Evolutionary conservation across 2,888 invertebrate genomes (phyloP).

Genomic region (Tachina fera): DNA sequence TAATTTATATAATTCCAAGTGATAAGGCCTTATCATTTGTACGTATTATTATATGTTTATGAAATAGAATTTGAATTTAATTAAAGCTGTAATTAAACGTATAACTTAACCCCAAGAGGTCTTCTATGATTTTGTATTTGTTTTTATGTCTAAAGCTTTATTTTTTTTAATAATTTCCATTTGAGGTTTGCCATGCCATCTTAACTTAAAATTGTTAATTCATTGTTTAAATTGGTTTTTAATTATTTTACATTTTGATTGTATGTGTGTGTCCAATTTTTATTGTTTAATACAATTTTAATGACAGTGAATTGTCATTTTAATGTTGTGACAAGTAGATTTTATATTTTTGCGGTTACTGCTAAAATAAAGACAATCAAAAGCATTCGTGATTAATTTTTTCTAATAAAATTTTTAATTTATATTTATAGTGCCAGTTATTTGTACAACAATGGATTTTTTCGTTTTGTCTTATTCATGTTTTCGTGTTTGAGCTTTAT

Average conservation of each 20-base stretch:
- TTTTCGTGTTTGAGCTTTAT: constrained; percentile 26
- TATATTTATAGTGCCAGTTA: constrained; percentile 37
- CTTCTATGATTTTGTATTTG: neutral
- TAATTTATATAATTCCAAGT: neutral
- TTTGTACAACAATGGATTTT: constrained; percentile 46
- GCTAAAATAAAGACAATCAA: constrained; percentile 57
- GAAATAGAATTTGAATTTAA: neutral
- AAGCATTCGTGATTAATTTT: constrained; percentile 41
- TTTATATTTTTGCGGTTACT: constrained; percentile 17
- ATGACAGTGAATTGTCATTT: constrained; percentile 57
- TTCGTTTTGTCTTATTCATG: constrained; percentile 42
- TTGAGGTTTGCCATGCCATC: neutral
- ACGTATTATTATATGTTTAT: neutral
- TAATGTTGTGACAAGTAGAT: constrained; percentile 57
- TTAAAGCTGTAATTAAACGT: neutral
- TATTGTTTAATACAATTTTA: constrained; percentile 51
- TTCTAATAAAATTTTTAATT: constrained; percentile 33
- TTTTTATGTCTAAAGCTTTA: neutral
- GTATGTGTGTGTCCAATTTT: constrained; percentile 23
- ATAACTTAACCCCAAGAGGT: constrained; percentile 5
- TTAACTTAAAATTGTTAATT: constrained; percentile 22
- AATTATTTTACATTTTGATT: constrained; percentile 44
- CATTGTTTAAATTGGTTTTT: constrained; percentile 42
- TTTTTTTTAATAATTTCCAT: neutral
- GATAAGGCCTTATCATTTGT: constrained; percentile 15